Evolutionary conservation across 1,140 invertebrate genomes (phyloP).

Genomic region (Meteorus sp.): DNA sequence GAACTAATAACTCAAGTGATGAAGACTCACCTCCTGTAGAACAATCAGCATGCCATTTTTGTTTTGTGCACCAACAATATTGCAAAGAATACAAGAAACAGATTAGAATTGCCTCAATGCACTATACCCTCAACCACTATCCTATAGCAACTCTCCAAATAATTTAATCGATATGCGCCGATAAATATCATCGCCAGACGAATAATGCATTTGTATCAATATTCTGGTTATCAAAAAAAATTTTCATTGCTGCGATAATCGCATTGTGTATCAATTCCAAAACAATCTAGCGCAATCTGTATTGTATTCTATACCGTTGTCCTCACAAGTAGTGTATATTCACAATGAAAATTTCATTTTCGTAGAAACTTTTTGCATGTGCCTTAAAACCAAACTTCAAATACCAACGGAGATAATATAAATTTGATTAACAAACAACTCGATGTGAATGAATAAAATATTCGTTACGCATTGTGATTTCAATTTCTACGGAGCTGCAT

Average conservation of each 20-base stretch:
- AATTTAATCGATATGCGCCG: background rate
- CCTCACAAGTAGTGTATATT: no score
- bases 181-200: background rate
- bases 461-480: constrained; percentile 19
- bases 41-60: constrained; percentile 57
- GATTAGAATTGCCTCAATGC: constrained; percentile 49
- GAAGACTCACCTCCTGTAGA: constrained; percentile 58
- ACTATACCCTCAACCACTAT: constrained; percentile 10
- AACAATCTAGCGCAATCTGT: no score
- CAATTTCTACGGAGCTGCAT: constrained; percentile 15
- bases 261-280: no score
- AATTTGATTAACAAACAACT: constrained; percentile 2
- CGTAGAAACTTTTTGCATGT: no score
- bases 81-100: constrained; percentile 59
- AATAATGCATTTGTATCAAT: background rate
- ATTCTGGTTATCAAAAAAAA: background rate
- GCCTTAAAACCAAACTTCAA: background rate
- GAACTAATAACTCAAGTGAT: constrained; percentile 40
- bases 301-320: no score
- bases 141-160: background rate
- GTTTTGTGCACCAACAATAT: constrained; percentile 59
- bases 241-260: background rate
- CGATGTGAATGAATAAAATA: constrained; percentile 15
- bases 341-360: no score
- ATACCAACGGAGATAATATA: background rate